A percentile compares a stretch with the other conserved stretches of the same genome.
These are phyloP conservation scores for Pantelozetes paolii DNA, from an alignment of 2,888 invertebrate genomes.

Conservation along the genomic window DNA sequence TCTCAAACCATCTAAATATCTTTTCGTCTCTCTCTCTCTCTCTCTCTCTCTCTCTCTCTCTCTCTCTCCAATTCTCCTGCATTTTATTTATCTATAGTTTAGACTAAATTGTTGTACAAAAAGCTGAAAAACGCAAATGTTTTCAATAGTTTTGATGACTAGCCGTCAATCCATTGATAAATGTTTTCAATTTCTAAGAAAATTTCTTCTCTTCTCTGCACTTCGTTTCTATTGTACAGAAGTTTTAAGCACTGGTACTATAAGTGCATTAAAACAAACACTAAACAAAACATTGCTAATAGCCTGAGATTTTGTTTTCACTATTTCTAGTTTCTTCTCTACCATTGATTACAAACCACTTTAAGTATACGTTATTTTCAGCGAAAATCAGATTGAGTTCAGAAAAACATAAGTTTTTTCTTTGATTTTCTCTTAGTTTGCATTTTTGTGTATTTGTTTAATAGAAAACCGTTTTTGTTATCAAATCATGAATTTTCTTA, in stretches of 20 bases:
- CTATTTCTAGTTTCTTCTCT: not conserved
- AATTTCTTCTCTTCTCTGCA: not conserved
- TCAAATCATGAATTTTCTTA: not conserved
- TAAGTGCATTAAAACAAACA: slow-evolving; percentile 25
- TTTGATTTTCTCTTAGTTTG: not conserved
- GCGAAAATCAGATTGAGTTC: no score
- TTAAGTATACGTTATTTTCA: no score
- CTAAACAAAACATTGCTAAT: not conserved
- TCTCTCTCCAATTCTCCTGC: not conserved
- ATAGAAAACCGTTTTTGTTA: not conserved
- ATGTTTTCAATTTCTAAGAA: slow-evolving; percentile 9
- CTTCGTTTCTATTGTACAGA: not conserved
- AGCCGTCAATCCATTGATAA: slow-evolving; percentile 18
- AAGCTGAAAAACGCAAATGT: slow-evolving; percentile 15
- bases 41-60: not conserved
- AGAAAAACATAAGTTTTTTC: no score
- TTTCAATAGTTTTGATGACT: not conserved
- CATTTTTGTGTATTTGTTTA: not conserved
- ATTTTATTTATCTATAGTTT: not conserved
- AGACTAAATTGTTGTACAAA: not conserved
- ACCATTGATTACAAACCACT: no score
- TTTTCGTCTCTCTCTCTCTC: not conserved
- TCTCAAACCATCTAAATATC: not conserved
- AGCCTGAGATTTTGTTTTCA: not conserved
- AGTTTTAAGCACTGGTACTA: not conserved